Base-by-base conservation (phyloP, 2,797 vertebrate species). In the Ctenopoma kingsleyae region DNA sequence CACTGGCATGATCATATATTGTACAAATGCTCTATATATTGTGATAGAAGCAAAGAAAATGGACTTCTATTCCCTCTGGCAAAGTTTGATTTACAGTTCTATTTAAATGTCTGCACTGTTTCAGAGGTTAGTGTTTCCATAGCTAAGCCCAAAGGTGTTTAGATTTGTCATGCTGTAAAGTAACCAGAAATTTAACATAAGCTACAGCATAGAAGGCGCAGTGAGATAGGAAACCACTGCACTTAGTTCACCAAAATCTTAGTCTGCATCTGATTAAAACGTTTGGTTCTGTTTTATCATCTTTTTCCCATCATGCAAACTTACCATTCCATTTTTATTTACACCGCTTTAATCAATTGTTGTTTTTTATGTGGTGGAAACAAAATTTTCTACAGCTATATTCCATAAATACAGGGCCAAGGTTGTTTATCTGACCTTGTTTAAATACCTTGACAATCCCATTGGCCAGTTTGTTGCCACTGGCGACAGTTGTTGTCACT, bases 11-110 rank as follows among this genome's bases (percentile, higher is more conserved):
- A 76, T 68, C 61, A 80, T 84, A 83, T 80, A 86, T 85, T 79
- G 62, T 54, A 81, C 75, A 74, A 80, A 68, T 63, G 66, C 69
- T 84, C 60, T 51, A 74, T 83, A 78, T 76, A 73, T 83, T 80
- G 75, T 74, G 62, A 77, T 75, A 30, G 69, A 65, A 64, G 53
- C 52, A 72, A 76, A 78, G 78, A 74, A 87, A 91, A 84, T 88
- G 38, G 78, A 68, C 76, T 82, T 75, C 41, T 58, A 53, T 50
- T 76, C 67, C 90, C 81, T 25, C 35, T 69, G 81, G 89, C 85
- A 49, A 85, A 61, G 67, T 89, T 78, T 89, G 90, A 93, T 92
- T 91, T 87, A 90, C 77, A 63, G 77, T 79, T 83, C 81, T 80
- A 86, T 89, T 90, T 86, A 85, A 91, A 88, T 84, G 74, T 73